Evolutionary conservation across 2,888 invertebrate genomes (phyloP).

Genomic region (Dasysyrphus albostriatus): DNA sequence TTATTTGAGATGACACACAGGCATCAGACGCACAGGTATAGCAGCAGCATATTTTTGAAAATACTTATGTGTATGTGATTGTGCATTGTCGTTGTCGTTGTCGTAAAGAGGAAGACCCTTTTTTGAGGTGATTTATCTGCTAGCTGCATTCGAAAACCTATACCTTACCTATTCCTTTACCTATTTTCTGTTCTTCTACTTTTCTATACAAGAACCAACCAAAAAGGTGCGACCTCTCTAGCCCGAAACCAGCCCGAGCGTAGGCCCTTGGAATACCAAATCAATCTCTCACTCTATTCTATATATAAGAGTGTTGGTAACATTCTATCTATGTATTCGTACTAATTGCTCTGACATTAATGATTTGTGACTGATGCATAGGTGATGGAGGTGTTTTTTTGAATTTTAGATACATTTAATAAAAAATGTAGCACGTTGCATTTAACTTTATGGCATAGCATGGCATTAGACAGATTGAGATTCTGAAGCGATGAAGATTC

Average conservation of each 20-base stretch:
- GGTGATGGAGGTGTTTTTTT: conserved; percentile 67
- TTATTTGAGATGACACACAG: conserved; percentile 69
- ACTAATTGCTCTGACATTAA: conserved; percentile 75
- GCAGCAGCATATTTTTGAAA: not conserved
- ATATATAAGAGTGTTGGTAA: not conserved
- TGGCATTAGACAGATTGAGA: conserved; percentile 1
- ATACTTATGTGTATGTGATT: not conserved
- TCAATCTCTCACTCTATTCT: conserved; percentile 34
- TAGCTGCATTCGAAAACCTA: conserved; percentile 62
- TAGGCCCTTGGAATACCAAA: conserved; percentile 71
- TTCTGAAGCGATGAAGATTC: conserved; percentile 50
- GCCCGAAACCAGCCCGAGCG: conserved; percentile 23
- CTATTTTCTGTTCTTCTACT: conserved; percentile 46
- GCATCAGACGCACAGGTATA: conserved; percentile 41
- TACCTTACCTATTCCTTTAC: not conserved
- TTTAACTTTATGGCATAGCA: not conserved
- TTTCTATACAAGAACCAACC: conserved; percentile 31
- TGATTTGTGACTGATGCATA: conserved; percentile 73
- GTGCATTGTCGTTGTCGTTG: conserved; percentile 17
- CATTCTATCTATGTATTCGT: conserved; percentile 49
- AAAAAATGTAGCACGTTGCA: conserved; percentile 61
- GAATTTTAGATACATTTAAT: conserved; percentile 73
- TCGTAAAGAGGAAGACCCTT: conserved; percentile 57
- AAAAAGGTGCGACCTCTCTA: conserved; percentile 66
- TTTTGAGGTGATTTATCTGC: conserved; percentile 73